Percentiles rank a stretch among this genome's conserved stretches.
These are phyloP conservation scores for Pontoporia blainvillei DNA, from an alignment of 2,113 vertebrate genomes.

Conservation along the genomic window DNA sequence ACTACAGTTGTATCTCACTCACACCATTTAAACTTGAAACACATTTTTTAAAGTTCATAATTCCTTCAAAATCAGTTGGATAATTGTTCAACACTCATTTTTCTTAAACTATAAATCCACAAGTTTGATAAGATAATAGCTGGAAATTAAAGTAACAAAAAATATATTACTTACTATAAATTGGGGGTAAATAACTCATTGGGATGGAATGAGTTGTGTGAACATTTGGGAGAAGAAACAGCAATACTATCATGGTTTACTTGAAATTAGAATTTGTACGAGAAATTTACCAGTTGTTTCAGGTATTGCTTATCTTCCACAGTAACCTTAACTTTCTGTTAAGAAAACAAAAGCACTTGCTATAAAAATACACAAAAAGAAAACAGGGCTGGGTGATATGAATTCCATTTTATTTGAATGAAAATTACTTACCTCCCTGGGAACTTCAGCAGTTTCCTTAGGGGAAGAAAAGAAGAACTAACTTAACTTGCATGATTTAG, in stretches of 20 bases:
- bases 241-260: not conserved
- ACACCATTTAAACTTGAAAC: not conserved
- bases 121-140: not conserved
- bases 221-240: not conserved
- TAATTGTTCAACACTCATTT: not conserved
- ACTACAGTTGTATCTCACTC: no score
- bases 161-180: not conserved
- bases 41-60: not conserved
- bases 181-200: not conserved
- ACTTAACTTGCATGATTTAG: not conserved
- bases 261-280: not conserved
- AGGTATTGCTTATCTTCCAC: not conserved
- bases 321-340: not conserved
- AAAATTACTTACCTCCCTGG: conserved; percentile 13
- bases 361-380: not conserved
- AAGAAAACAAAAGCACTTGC: not conserved
- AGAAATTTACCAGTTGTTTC: not conserved
- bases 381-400: not conserved
- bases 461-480: not conserved
- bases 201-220: not conserved
- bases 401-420: not conserved
- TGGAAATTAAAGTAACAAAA: not conserved
- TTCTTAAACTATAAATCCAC: not conserved
- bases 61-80: not conserved
- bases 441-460: not conserved